Conservation (phyloP, 2,113 vertebrate genomes). For the Salvelinus alpinus region DNA sequence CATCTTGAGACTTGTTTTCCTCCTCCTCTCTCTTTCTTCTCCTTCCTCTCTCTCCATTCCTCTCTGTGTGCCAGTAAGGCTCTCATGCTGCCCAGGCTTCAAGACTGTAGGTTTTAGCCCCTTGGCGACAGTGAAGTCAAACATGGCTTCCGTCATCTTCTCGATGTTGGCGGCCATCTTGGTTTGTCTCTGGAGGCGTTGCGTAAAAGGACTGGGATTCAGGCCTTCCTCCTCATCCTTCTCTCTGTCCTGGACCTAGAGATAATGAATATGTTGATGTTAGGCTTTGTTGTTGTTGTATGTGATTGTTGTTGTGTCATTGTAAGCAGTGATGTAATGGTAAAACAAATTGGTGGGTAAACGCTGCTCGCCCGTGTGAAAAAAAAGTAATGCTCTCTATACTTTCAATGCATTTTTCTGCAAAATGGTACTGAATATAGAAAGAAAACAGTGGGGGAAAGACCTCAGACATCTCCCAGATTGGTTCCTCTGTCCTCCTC, state of each 20-base stretch:
- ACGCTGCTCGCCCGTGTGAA: no score
- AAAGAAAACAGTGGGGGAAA: no score
- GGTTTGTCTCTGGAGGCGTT: background rate
- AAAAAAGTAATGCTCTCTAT: no score
- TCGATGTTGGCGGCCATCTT: background rate
- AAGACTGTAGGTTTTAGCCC: constrained; percentile 23
- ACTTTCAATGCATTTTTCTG: no score
- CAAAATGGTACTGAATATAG: no score
- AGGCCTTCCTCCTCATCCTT: background rate
- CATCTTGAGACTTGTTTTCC: constrained; percentile 23
- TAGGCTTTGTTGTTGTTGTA: no score
- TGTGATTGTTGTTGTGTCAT: no score
- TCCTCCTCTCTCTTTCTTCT: background rate
- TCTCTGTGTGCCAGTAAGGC: constrained; percentile 7
- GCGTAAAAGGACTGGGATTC: background rate
- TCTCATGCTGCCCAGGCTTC: constrained; percentile 7
- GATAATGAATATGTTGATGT: no score
- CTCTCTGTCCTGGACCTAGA: background rate
- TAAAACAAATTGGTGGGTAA: no score
- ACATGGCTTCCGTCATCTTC: constrained; percentile 56
- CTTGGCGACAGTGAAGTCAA: constrained; percentile 42
- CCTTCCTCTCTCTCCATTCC: constrained; percentile 7
- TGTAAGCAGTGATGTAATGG: no score
- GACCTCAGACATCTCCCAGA: constrained; percentile 49
- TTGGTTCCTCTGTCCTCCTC: constrained; percentile 24